Percentiles rank a stretch among this genome's conserved stretches.
phyloP scores from a whole-genome alignment of 2,797 vertebrate species.

The Sebastiscus tertius region DNA sequence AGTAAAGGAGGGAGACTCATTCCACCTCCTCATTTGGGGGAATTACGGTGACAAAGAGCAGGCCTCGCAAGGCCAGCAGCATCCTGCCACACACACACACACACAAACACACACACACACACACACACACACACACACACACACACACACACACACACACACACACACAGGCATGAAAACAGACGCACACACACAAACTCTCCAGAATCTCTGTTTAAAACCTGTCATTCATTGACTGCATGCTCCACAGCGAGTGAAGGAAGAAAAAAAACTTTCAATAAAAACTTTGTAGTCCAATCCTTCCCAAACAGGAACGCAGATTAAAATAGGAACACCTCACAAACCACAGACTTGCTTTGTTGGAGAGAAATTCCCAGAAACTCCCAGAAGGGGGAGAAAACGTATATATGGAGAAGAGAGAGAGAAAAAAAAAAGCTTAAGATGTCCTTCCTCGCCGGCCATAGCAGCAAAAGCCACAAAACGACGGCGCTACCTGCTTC shows the following conservation, averaged over 20 bases:
- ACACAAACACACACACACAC: not conserved
- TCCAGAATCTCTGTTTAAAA: constrained; percentile 36
- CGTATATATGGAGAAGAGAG: constrained; percentile 13
- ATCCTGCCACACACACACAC: constrained; percentile 43
- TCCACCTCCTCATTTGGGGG: constrained; percentile 71
- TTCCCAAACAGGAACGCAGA: constrained; percentile 20
- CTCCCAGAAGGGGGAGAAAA: constrained; percentile 21
- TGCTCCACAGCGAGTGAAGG: constrained; percentile 2
- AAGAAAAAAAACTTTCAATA: constrained; percentile 27
- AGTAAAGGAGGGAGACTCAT: constrained; percentile 62
- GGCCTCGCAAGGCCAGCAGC: constrained; percentile 45
- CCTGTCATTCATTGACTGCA: constrained; percentile 37
- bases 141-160: constrained; percentile 3
- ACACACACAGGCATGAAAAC: constrained; percentile 9
- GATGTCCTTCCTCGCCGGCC: constrained; percentile 34
- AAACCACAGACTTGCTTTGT: constrained; percentile 58
- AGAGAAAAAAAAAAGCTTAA: constrained; percentile 16
- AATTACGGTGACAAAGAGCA: constrained; percentile 77
- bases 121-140: constrained; percentile 1
- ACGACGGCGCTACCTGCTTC: constrained; percentile 71
- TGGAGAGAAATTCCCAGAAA: constrained; percentile 53
- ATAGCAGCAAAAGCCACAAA: constrained; percentile 59
- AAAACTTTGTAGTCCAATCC: constrained; percentile 33
- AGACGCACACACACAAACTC: constrained; percentile 17
- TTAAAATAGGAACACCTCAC: constrained; percentile 64